phyloP scores from a whole-genome alignment of 2,888 invertebrate species.

The Rhagonycha fulva region DNA sequence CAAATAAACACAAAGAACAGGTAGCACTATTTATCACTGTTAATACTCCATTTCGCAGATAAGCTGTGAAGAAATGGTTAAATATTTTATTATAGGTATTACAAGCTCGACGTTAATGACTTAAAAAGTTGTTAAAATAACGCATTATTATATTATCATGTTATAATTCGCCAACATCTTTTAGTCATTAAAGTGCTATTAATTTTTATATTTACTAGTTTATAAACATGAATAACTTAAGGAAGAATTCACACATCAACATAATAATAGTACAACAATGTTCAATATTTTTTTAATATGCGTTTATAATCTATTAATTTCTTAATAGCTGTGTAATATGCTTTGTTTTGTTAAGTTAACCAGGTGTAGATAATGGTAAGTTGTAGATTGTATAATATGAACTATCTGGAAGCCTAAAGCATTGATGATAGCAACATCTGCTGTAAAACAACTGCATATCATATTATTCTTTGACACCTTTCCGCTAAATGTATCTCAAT shows the following conservation, averaged over 20 bases:
- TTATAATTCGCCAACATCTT: no score
- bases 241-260: background rate
- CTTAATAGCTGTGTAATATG: background rate
- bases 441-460: constrained; percentile 27
- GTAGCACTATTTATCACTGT: no score
- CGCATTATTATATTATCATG: no score
- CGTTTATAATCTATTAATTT: background rate
- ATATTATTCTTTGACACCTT: constrained; percentile 29
- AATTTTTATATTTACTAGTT: background rate
- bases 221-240: background rate
- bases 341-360: constrained; percentile 8
- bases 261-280: background rate
- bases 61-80: no score
- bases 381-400: constrained; percentile 19
- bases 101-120: no score
- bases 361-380: constrained; percentile 18
- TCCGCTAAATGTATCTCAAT: constrained; percentile 25
- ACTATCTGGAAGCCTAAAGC: constrained; percentile 22
- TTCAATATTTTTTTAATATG: background rate
- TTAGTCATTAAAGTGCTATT: background rate
- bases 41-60: no score
- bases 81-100: no score
- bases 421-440: constrained; percentile 24
- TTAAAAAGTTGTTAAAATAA: no score
- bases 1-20: no score